Percentiles rank a stretch among this genome's conserved stretches.
Conservation (phyloP, 2,113 vertebrate genomes). For the Nothocercus julius region DNA sequence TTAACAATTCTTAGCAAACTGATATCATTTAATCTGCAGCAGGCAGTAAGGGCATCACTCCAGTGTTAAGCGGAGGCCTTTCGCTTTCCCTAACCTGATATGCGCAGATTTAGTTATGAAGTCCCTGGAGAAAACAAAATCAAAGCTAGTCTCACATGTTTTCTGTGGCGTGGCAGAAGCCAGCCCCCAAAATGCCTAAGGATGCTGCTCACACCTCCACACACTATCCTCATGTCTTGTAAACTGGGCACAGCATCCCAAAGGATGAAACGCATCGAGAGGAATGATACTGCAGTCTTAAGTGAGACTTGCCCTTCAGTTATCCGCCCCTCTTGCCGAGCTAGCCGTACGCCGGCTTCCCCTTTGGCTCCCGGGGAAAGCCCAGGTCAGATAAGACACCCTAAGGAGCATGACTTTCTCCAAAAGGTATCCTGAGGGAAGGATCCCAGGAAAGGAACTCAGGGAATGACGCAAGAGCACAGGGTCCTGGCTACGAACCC, state of each 20-base stretch:
- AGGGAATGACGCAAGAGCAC: neutral
- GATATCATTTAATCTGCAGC: slow-evolving; percentile 12
- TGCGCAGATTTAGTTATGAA: neutral
- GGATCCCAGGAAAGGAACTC: neutral
- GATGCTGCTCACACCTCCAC: neutral
- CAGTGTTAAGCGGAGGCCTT: neutral
- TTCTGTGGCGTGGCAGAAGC: neutral
- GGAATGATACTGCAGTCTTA: neutral
- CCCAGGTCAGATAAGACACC: neutral
- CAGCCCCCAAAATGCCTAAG: neutral
- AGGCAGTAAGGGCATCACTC: neutral
- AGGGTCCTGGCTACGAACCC: neutral
- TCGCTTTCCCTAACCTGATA: neutral
- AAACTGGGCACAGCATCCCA: neutral
- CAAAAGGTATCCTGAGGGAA: rapidly evolving
- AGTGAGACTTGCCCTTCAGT: neutral
- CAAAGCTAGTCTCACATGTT: neutral
- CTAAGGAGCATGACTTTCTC: neutral
- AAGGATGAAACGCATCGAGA: neutral
- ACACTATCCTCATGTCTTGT: rapidly evolving
- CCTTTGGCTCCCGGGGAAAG: neutral
- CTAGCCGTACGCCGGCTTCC: rapidly evolving
- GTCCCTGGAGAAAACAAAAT: neutral
- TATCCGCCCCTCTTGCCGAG: neutral
- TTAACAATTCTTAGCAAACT: neutral